These are phyloP conservation scores for Clostera curtula DNA, from an alignment of 2,888 invertebrate genomes.

Conservation along the genomic window DNA sequence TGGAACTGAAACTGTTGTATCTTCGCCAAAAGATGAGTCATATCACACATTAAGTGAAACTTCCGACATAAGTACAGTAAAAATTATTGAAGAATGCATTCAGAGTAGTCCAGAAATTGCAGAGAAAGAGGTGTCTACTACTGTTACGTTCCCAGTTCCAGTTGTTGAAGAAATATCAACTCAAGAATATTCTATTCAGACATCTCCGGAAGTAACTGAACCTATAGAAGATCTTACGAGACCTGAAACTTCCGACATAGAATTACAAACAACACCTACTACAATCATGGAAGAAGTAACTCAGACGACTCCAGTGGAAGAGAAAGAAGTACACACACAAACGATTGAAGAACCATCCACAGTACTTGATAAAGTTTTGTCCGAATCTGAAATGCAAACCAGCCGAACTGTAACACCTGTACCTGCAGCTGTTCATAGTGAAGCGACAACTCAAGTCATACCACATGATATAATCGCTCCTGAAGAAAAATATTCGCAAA, in stretches of 20 bases:
- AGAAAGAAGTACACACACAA: slow-evolving; percentile 55
- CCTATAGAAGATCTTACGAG: slow-evolving; percentile 36
- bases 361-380: slow-evolving; percentile 50
- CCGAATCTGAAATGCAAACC: slow-evolving; percentile 59
- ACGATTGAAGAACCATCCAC: slow-evolving; percentile 45
- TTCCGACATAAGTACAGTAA: slow-evolving; percentile 76
- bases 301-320: slow-evolving; percentile 77
- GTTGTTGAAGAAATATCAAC: slow-evolving; percentile 75
- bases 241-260: slow-evolving; percentile 48
- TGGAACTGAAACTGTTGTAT: slow-evolving; percentile 63
- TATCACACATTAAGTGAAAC: slow-evolving; percentile 75
- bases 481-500: slow-evolving; percentile 70
- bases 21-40: slow-evolving; percentile 74
- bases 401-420: slow-evolving; percentile 52
- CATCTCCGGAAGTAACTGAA: slow-evolving; percentile 72
- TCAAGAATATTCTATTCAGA: slow-evolving; percentile 74
- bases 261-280: slow-evolving; percentile 73
- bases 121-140: slow-evolving; percentile 64
- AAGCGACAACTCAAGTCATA: slow-evolving; percentile 74
- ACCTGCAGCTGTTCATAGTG: slow-evolving; percentile 49
- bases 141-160: slow-evolving; percentile 74
- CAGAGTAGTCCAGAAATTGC: slow-evolving; percentile 65
- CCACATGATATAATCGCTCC: slow-evolving; percentile 47
- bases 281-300: slow-evolving; percentile 62
- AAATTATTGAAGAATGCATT: slow-evolving; percentile 79